Base-by-base conservation (phyloP, 2,888 invertebrate genomes). In the Furcula furcula region DNA sequence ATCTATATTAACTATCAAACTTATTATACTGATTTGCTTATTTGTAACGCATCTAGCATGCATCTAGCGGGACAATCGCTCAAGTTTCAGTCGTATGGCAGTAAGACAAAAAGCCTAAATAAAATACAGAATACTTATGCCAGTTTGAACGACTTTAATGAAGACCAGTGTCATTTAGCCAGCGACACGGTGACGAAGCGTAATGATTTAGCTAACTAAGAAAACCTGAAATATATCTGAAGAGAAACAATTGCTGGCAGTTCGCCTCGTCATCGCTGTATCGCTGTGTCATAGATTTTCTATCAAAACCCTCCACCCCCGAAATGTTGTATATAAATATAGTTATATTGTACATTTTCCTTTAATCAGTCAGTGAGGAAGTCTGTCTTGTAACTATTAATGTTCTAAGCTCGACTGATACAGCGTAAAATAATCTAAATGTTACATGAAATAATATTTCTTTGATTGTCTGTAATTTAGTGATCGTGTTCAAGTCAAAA, bases 401-500 rank as follows among this genome's bases (percentile, higher is more conserved):
- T 59, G 65, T 67, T 74, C 62, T 76, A 75, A 78, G 69, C 70
- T 72, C 71, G 81, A 85, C 86, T 86, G 87, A 83, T 80, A 68
- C 53, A 55, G 70, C 60, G 59, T 75, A 75, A 82, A 60, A 72
- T 81, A 80, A 75, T 79, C 77, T 75, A 71, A 78, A 74, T 85
- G 82, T 86, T 82, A 76, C 65, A 76, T 70, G 56, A 70, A 75
- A 71, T 72, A 65, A 64, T 65, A 72, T 73, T 77, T 76, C 76
- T 76, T 84, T 79, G 71, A 75, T 67, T 84, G 79, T 86, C 83
- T 88, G 88, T 88, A 86, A 84, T 83, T 87, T 87, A 88, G 88
- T 83, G 78, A 86, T 84, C 86, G 88, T 88, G 88, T 88, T 88
- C 88, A 86, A 87, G 87, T 88, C 87, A 85, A 84, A 87, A 82